phyloP scores from a whole-genome alignment of 1,140 invertebrate species.

The Bathynomus jamesi region DNA sequence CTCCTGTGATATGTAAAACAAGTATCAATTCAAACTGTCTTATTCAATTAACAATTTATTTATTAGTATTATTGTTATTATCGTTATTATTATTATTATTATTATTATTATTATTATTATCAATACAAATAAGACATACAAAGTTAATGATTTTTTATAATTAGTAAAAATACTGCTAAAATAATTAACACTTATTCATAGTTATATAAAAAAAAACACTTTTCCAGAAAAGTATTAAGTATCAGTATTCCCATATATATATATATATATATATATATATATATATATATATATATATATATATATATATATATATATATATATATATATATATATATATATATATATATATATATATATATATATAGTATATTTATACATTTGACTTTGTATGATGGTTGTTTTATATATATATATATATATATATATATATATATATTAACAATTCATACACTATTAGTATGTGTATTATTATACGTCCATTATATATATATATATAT shows the following conservation, averaged over 20 bases:
- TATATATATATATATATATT: background rate
- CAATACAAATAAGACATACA: background rate
- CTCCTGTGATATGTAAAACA: no score
- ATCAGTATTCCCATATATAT: no score
- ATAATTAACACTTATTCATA: background rate
- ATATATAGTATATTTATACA: background rate
- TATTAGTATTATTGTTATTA: background rate
- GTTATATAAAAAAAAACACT: background rate
- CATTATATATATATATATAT: background rate
- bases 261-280: background rate
- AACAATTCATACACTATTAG: background rate
- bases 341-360: conserved; percentile 3
- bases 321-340: background rate
- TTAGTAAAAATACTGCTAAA: background rate
- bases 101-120: background rate
- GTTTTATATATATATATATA: conserved; percentile 1
- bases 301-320: background rate
- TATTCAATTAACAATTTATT: background rate
- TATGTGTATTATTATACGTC: background rate
- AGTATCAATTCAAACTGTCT: no score
- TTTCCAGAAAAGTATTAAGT: background rate
- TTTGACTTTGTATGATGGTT: background rate
- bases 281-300: background rate
- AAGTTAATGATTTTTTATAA: background rate
- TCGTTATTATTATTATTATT: background rate